A percentile compares a stretch with the other conserved stretches of the same genome.
Evolutionary conservation across 2,797 vertebrate species (phyloP).

Genomic region (Thamnophis elegans): DNA sequence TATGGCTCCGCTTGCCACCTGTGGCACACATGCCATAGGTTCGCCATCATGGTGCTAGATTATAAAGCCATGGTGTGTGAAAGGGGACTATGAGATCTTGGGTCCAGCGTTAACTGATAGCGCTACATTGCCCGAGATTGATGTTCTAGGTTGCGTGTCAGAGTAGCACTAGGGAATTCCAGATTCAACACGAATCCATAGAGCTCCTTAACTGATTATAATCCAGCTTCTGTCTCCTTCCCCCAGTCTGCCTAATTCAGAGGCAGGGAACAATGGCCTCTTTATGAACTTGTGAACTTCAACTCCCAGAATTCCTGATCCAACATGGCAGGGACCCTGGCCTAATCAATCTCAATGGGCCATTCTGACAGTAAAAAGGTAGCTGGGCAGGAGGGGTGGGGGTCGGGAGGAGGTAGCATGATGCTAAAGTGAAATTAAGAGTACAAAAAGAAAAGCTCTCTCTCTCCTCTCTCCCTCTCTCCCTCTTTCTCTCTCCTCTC

Average conservation of each 20-base stretch:
- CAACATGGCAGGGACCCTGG: background rate
- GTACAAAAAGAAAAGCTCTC: conserved; percentile 8
- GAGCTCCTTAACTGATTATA: background rate
- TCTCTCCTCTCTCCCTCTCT: no score
- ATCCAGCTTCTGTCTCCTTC: background rate
- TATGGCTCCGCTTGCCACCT: no score
- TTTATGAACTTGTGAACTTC: background rate
- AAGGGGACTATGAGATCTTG: background rate
- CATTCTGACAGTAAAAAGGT: background rate
- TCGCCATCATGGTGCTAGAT: background rate
- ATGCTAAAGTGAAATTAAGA: background rate
- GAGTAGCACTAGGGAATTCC: background rate
- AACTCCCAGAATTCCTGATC: background rate
- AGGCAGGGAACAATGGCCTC: background rate
- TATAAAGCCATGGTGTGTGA: background rate
- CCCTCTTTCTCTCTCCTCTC: background rate
- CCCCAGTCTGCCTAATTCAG: background rate
- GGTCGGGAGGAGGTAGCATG: background rate
- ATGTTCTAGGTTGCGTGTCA: background rate
- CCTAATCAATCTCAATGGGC: background rate
- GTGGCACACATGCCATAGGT: no score
- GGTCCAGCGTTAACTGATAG: background rate
- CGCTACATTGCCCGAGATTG: background rate
- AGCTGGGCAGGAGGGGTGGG: background rate
- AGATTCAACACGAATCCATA: background rate